These are phyloP conservation scores for Apus apus DNA, from an alignment of 2,113 vertebrate species.

Conservation along the genomic window DNA sequence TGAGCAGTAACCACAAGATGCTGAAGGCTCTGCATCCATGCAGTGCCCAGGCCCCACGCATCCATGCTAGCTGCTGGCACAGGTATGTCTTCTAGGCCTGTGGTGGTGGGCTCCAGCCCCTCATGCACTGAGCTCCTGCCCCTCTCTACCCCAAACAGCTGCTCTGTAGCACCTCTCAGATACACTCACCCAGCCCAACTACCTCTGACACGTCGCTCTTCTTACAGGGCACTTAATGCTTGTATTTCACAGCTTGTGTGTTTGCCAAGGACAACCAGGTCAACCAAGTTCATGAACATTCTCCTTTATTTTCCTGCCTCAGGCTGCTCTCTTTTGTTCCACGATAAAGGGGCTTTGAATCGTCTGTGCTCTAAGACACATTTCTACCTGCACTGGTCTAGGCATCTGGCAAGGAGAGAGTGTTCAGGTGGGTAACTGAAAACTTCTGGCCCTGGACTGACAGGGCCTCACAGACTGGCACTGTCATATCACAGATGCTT, in stretches of 20 bases:
- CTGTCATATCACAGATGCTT: neutral
- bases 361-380: neutral
- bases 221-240: rapidly evolving
- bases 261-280: neutral
- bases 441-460: neutral
- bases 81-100: neutral
- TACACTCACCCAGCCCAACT: neutral
- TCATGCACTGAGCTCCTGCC: neutral
- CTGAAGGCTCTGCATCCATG: neutral
- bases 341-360: neutral
- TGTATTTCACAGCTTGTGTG: neutral
- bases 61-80: neutral
- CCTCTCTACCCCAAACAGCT: rapidly evolving
- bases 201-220: neutral
- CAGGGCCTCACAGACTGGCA: neutral
- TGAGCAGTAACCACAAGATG: neutral
- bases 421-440: neutral
- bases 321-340: neutral
- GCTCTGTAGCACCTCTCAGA: rapidly evolving
- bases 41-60: neutral
- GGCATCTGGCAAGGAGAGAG: neutral
- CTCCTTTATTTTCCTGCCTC: neutral
- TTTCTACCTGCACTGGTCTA: neutral
- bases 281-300: rapidly evolving
- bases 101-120: neutral